phyloP scores from a whole-genome alignment of 2,797 vertebrate species.

The Pseudochirops cupreus region DNA sequence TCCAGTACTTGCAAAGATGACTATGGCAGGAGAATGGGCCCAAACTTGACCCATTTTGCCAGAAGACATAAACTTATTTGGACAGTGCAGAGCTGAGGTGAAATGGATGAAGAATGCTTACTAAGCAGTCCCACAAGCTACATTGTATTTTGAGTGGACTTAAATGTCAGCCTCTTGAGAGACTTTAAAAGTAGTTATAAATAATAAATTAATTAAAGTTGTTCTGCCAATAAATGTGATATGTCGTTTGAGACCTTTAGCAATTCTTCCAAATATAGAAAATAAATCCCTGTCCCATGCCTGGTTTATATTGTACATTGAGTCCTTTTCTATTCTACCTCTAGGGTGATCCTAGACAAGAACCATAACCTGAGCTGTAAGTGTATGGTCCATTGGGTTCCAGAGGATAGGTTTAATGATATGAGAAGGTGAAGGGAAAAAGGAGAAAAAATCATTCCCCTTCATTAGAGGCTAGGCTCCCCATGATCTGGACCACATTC shows the following conservation, averaged over 20 bases:
- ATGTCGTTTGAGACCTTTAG: not conserved
- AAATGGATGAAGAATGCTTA: not conserved
- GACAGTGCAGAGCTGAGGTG: not conserved
- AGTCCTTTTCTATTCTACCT: not conserved
- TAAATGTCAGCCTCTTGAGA: not conserved
- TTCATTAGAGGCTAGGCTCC: not conserved
- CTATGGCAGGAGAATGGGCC: not conserved
- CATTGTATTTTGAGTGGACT: not conserved
- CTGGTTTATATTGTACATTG: not conserved
- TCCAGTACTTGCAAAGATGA: not conserved
- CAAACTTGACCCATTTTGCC: not conserved
- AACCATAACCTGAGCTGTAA: not conserved
- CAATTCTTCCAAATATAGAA: not conserved
- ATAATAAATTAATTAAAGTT: not conserved
- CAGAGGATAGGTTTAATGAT: not conserved
- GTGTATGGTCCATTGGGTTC: not conserved
- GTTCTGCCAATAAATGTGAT: not conserved
- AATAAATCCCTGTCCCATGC: not conserved
- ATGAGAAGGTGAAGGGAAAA: not conserved
- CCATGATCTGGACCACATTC: not conserved
- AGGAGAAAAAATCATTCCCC: not conserved
- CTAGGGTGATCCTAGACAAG: not conserved
- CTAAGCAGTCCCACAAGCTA: not conserved
- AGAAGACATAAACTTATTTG: not conserved
- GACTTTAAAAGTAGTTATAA: not conserved